phyloP scores from a whole-genome alignment of 1,140 invertebrate genomes.

The Macrosteles quadrilineatus region DNA sequence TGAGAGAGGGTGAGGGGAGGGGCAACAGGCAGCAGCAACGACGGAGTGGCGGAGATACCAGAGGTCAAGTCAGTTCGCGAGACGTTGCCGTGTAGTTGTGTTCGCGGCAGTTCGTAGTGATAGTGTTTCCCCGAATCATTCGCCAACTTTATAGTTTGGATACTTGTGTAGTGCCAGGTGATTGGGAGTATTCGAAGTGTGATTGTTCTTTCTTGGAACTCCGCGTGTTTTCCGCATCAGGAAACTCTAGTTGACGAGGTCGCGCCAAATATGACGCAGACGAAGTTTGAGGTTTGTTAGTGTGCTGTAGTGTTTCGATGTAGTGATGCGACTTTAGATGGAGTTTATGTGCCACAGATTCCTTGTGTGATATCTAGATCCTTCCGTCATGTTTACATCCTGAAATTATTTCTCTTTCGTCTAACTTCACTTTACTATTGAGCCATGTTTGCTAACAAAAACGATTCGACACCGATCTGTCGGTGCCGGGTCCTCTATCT shows the following conservation, averaged over 20 bases:
- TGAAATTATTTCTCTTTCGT: background rate
- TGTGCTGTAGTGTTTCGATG: background rate
- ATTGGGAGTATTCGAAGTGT: background rate
- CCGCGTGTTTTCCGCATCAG: background rate
- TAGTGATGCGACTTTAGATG: background rate
- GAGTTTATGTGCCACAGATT: background rate
- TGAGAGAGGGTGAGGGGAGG: background rate
- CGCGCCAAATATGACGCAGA: background rate
- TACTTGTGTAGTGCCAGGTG: background rate
- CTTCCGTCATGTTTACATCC: background rate
- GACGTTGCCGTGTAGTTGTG: background rate
- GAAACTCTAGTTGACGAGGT: background rate
- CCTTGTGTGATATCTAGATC: background rate
- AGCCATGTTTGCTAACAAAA: background rate
- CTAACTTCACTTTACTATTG: background rate
- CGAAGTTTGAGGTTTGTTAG: background rate
- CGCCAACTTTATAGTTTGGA: background rate
- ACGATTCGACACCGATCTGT: conserved; percentile 87
- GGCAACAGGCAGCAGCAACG: background rate
- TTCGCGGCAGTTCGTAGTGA: background rate
- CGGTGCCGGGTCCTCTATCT: conserved; percentile 97
- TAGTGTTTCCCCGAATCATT: background rate
- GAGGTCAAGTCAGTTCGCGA: conserved; percentile 25
- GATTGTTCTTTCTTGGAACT: background rate
- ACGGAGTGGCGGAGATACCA: background rate